Conservation (phyloP, 2,797 vertebrate genomes). For the Halcyon badia region DNA sequence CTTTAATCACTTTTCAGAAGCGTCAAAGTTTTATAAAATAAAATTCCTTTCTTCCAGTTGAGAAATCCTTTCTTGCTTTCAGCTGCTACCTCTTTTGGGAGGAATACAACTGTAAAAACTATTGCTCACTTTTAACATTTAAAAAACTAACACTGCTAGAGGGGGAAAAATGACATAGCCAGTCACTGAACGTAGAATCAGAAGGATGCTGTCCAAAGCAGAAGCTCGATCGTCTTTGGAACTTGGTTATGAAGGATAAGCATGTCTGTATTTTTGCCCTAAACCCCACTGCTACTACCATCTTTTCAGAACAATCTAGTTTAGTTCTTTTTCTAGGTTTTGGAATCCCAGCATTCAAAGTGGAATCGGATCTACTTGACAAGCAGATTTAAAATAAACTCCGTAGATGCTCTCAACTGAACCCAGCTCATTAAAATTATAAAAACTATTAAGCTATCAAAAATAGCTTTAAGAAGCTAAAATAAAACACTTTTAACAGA, state of each 20-base stretch:
- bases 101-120: not conserved
- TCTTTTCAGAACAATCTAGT: not conserved
- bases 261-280: not conserved
- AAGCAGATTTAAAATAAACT: not conserved
- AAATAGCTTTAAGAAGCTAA: constrained; percentile 13
- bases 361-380: not conserved
- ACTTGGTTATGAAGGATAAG: not conserved
- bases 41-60: not conserved
- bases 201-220: not conserved
- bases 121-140: not conserved
- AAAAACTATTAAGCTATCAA: not conserved
- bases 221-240: not conserved
- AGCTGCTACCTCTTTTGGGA: not conserved
- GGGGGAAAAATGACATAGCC: not conserved
- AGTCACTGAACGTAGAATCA: not conserved
- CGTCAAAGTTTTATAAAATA: not conserved
- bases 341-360: not conserved
- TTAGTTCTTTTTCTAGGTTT: not conserved
- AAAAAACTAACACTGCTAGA: not conserved
- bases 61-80: constrained; percentile 37
- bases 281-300: not conserved
- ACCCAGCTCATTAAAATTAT: not conserved
- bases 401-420: not conserved
- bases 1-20: not conserved
- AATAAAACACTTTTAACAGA: constrained; percentile 1